phyloP scores from a whole-genome alignment of 1,140 invertebrate species.

The Rhysida immarginata region DNA sequence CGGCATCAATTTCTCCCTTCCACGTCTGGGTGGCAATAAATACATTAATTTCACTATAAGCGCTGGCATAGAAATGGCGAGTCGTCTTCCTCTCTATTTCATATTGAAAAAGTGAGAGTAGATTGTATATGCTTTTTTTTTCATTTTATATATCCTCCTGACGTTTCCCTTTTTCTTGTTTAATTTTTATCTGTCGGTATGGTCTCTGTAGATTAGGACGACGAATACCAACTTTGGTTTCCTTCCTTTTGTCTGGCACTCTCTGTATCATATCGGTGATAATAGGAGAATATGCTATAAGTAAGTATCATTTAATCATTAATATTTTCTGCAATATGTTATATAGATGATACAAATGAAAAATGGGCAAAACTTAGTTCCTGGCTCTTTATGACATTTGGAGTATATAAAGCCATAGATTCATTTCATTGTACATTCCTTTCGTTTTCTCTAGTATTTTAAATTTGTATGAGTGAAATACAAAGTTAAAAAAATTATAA shows the following conservation, averaged over 20 bases:
- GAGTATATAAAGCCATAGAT: too few species aligned
- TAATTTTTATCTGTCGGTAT: too few species aligned
- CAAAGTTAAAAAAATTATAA: too few species aligned
- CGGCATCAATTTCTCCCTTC: slow-evolving; percentile 20
- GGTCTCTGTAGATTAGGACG: not conserved
- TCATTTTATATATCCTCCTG: too few species aligned
- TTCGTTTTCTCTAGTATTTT: too few species aligned
- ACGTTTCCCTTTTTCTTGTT: too few species aligned
- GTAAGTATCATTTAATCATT: not conserved
- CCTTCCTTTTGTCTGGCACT: not conserved
- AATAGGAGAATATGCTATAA: not conserved
- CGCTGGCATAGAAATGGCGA: not conserved
- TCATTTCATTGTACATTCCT: too few species aligned
- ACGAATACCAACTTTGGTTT: not conserved
- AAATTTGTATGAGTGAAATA: too few species aligned
- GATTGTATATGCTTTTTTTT: not conserved
- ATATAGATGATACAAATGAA: too few species aligned
- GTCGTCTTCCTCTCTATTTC: not conserved
- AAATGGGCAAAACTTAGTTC: too few species aligned
- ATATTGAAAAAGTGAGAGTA: not conserved
- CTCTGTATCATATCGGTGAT: not conserved
- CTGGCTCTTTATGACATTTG: too few species aligned
- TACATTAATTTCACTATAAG: slow-evolving; percentile 25
- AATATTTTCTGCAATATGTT: too few species aligned
- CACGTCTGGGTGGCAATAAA: slow-evolving; percentile 23